These are phyloP conservation scores for Ailurus styani DNA, from an alignment of 2,113 vertebrate genomes.

Conservation along the genomic window DNA sequence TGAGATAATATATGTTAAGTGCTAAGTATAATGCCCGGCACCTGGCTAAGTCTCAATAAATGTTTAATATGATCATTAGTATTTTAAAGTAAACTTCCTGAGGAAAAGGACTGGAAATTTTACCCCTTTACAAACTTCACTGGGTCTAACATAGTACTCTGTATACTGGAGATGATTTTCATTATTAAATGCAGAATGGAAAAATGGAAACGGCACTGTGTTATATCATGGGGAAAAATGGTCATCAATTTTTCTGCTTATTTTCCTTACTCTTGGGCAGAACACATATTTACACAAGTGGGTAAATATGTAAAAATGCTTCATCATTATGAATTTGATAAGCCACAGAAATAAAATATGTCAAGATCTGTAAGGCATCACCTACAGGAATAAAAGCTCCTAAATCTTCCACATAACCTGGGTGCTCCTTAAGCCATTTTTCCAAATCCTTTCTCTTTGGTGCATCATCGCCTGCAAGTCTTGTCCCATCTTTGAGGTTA, in stretches of 20 bases:
- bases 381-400: conserved; percentile 96
- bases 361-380: conserved; percentile 42
- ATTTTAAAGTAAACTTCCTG: conserved; percentile 15
- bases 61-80: background rate
- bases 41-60: background rate
- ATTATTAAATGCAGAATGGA: background rate
- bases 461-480: conserved; percentile 96
- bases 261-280: conserved; percentile 23
- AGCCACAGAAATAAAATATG: background rate
- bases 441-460: conserved; percentile 94
- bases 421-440: conserved; percentile 95
- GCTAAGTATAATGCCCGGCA: background rate
- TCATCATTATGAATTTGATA: background rate
- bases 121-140: background rate
- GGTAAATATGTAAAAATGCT: conserved; percentile 10
- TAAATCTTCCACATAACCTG: conserved; percentile 96
- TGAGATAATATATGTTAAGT: background rate
- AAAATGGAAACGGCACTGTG: background rate
- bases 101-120: background rate
- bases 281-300: background rate
- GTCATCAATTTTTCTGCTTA: background rate
- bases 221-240: background rate
- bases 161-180: background rate
- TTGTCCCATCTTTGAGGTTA: conserved; percentile 96
- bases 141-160: background rate